Percentiles rank a stretch among this genome's conserved stretches.
phyloP scores from a whole-genome alignment of 92 coral and sea anemone species.

The Zoanthus sansibaricus region DNA sequence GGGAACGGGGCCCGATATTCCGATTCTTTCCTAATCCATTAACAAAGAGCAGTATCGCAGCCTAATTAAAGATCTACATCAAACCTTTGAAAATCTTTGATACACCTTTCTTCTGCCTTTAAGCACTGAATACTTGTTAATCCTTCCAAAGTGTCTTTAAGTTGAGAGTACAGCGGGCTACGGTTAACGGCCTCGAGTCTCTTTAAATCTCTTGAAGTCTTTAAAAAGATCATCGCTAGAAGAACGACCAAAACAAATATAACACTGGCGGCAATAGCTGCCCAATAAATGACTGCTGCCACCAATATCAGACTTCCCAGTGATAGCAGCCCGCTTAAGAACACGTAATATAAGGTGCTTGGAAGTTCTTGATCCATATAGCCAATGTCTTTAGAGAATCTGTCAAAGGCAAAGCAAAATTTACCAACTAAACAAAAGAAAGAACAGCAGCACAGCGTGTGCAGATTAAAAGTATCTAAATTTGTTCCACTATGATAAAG shows the following conservation, averaged over 20 bases:
- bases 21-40: too few relatives aligned
- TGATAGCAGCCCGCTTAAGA: not conserved
- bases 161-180: constrained; percentile 27
- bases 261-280: constrained; percentile 17
- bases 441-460: not conserved
- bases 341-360: not conserved
- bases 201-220: constrained; percentile 28
- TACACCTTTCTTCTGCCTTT: constrained; percentile 11
- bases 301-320: constrained; percentile 15
- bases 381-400: constrained; percentile 28
- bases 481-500: too few relatives aligned
- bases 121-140: constrained; percentile 37
- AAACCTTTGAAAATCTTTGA: not conserved
- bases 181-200: constrained; percentile 36
- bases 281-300: constrained; percentile 31
- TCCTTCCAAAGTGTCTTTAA: constrained; percentile 28
- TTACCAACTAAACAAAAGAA: too few relatives aligned
- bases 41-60: too few relatives aligned
- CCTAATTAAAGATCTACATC: too few relatives aligned
- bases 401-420: not conserved
- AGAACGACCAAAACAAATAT: not conserved
- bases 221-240: constrained; percentile 3
- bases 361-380: constrained; percentile 39
- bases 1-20: too few relatives aligned
- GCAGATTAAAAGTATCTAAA: not conserved